These are phyloP conservation scores for Rhabdornis inornatus DNA, from an alignment of 2,113 vertebrate genomes.

Conservation along the genomic window DNA sequence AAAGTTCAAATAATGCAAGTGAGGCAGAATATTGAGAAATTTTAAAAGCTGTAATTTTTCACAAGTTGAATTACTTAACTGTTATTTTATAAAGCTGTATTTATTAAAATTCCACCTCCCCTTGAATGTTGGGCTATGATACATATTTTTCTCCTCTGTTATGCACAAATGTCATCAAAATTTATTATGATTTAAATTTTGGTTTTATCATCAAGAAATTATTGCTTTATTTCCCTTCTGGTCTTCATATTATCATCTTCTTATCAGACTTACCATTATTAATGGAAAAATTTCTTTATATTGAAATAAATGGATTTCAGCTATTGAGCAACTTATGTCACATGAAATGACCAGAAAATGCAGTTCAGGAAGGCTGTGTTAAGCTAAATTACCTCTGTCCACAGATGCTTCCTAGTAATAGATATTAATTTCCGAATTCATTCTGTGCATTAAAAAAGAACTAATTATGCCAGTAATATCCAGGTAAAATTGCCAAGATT, in stretches of 20 bases:
- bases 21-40: not conserved
- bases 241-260: not conserved
- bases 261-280: not conserved
- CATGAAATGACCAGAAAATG: not conserved
- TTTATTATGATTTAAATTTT: not conserved
- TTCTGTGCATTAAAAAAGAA: not conserved
- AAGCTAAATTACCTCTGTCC: not conserved
- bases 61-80: not conserved
- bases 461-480: not conserved
- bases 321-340: not conserved
- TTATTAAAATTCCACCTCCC: not conserved
- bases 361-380: not conserved
- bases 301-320: not conserved
- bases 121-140: not conserved
- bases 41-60: conserved; percentile 4
- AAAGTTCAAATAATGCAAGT: conserved; percentile 37
- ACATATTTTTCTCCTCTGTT: not conserved
- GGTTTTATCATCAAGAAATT: not conserved
- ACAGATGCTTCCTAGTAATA: not conserved
- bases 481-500: not conserved
- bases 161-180: not conserved
- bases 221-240: not conserved
- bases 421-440: not conserved
- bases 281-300: not conserved
- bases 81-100: not conserved